These are phyloP conservation scores for Anoplolepis gracilipes DNA, from an alignment of 1,140 invertebrate species.

Conservation along the genomic window DNA sequence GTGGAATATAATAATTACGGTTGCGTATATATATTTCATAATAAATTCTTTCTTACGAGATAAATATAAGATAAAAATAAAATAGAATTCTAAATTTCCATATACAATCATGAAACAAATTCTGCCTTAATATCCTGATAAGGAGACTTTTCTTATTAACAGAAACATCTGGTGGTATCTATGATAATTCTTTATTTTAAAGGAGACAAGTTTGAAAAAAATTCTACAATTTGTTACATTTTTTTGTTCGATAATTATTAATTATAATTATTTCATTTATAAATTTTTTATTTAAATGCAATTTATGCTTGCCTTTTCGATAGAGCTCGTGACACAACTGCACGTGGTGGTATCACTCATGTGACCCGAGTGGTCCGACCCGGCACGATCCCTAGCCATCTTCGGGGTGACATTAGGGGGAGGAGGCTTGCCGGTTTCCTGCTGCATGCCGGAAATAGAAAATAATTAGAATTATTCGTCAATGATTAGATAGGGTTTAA, in stretches of 20 bases:
- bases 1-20: background rate
- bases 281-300: too few relatives aligned
- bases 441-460: constrained; percentile 2
- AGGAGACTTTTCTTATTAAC: background rate
- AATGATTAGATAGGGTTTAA: background rate
- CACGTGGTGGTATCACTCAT: constrained; percentile 82
- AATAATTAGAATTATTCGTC: constrained; percentile 36
- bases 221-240: background rate
- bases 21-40: background rate
- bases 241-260: background rate
- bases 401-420: constrained; percentile 76
- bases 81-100: background rate
- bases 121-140: background rate
- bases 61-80: background rate
- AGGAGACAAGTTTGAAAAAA: background rate
- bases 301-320: constrained; percentile 80
- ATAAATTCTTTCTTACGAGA: background rate
- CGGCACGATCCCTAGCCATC: constrained; percentile 81
- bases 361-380: constrained; percentile 82
- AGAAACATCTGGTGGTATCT: background rate
- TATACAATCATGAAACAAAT: background rate
- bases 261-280: too few relatives aligned
- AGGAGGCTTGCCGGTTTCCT: constrained; percentile 70
- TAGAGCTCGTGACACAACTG: constrained; percentile 79
- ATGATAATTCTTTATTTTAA: background rate